Conservation (phyloP, 2,113 vertebrate genomes). For the Bujurquina vittata region DNA sequence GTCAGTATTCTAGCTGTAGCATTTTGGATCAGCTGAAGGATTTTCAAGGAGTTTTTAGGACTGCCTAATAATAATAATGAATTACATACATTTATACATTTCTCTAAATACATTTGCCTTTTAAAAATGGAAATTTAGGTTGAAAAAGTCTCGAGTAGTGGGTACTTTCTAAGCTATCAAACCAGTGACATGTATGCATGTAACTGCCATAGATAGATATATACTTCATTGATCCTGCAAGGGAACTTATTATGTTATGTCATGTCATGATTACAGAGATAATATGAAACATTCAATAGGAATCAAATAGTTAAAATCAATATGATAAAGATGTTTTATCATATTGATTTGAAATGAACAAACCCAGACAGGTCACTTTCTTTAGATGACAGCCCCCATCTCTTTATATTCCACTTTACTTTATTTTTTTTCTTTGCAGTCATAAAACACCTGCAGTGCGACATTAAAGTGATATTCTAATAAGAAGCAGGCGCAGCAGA, state of each 20-base stretch:
- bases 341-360: conserved; percentile 4
- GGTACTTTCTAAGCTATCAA: background rate
- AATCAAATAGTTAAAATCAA: background rate
- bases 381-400: background rate
- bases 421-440: conserved; percentile 20
- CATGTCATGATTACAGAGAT: background rate
- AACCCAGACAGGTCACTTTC: background rate
- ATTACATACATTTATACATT: too few relatives aligned
- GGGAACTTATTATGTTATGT: too few relatives aligned
- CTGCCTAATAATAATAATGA: too few relatives aligned
- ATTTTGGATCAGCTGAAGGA: too few relatives aligned
- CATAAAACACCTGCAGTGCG: conserved; percentile 66
- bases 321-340: background rate
- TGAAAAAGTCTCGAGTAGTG: too few relatives aligned
- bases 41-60: too few relatives aligned
- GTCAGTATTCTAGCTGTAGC: too few relatives aligned
- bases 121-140: background rate
- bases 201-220: too few relatives aligned
- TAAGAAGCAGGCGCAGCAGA: conserved; percentile 51
- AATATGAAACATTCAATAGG: background rate
- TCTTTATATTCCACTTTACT: conserved; percentile 17
- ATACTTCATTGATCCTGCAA: too few relatives aligned
- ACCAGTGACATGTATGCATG: too few relatives aligned
- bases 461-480: conserved; percentile 66
- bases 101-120: background rate